Evolutionary conservation across 1,140 invertebrate genomes (phyloP).

Genomic region (Diuraphis noxia): DNA sequence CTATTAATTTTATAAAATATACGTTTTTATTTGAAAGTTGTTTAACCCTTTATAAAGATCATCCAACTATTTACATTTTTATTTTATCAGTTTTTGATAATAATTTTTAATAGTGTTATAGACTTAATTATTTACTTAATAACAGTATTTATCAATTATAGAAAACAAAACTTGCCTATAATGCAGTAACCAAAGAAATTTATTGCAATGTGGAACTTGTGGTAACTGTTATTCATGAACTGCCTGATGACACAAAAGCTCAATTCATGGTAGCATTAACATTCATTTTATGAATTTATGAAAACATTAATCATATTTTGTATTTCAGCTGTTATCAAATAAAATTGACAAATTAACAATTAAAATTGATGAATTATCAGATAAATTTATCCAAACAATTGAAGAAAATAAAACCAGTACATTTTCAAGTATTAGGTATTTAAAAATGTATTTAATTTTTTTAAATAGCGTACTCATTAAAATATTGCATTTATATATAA

Average conservation of each 20-base stretch:
- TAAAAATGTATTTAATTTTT: not conserved
- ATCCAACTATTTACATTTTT: too few species aligned
- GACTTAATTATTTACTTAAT: not conserved
- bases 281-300: not conserved
- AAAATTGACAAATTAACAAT: not conserved
- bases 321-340: constrained; percentile 20
- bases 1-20: too few species aligned
- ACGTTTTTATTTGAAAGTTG: too few species aligned
- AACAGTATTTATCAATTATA: not conserved
- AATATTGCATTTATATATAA: not conserved
- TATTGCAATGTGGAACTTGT: constrained; percentile 44
- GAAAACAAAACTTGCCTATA: constrained; percentile 39
- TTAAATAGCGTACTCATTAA: not conserved
- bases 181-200: constrained; percentile 36
- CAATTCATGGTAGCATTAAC: constrained; percentile 10
- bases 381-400: not conserved
- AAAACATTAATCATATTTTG: not conserved
- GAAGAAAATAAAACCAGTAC: not conserved
- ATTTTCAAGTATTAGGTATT: not conserved
- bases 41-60: too few species aligned
- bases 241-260: not conserved
- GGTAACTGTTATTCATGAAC: not conserved
- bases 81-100: not conserved
- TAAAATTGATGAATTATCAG: not conserved
- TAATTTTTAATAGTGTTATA: not conserved